phyloP scores from a whole-genome alignment of 2,888 invertebrate genomes.

The Lamproptera curius region DNA sequence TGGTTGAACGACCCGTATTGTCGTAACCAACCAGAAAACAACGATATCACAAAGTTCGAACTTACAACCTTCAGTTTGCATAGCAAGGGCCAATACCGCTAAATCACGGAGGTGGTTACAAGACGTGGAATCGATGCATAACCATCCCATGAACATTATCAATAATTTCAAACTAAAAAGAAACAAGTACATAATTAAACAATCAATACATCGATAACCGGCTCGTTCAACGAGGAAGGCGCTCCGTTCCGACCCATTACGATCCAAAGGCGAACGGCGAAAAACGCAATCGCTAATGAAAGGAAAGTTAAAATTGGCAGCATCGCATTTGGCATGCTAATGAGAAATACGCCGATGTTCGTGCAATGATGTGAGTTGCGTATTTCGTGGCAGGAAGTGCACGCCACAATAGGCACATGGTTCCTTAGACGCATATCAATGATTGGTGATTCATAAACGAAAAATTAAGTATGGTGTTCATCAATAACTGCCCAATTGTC shows the following conservation, averaged over 20 bases:
- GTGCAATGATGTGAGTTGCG: constrained; percentile 12
- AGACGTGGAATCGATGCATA: not conserved
- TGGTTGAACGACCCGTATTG: too few relatives aligned
- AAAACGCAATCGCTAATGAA: constrained; percentile 7
- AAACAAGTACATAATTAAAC: too few relatives aligned
- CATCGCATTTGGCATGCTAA: constrained; percentile 17
- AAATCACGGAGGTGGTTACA: too few relatives aligned
- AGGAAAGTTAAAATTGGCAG: constrained; percentile 15
- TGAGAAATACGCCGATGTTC: constrained; percentile 8
- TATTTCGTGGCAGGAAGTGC: constrained; percentile 12
- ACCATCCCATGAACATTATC: not conserved
- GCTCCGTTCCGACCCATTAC: constrained; percentile 1
- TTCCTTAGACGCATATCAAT: not conserved
- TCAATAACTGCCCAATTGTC: too few relatives aligned
- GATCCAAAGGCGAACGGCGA: constrained; percentile 1
- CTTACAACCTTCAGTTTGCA: too few relatives aligned
- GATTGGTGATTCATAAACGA: not conserved
- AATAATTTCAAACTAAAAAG: too few relatives aligned
- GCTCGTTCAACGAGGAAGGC: not conserved
- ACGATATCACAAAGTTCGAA: too few relatives aligned
- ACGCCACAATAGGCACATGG: not conserved
- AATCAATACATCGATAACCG: not conserved
- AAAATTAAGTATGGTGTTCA: too few relatives aligned
- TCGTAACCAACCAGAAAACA: too few relatives aligned
- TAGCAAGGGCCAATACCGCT: too few relatives aligned